A percentile compares a stretch with the other conserved stretches of the same genome.
Conservation (phyloP, 2,888 invertebrate species). For the Melitaea athalia region DNA sequence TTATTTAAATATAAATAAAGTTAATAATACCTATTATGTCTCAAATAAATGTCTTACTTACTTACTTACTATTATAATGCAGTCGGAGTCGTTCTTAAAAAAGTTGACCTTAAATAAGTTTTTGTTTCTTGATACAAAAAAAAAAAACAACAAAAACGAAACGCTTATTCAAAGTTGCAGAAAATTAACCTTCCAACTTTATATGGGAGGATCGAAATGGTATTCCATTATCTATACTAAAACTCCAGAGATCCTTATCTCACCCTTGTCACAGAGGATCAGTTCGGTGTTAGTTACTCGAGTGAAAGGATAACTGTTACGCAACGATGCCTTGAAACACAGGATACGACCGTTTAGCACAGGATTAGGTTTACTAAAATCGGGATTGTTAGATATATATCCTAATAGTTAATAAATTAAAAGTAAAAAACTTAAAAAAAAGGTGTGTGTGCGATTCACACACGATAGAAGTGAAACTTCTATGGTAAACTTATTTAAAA, state of each 20-base stretch:
- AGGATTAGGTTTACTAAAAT: slow-evolving; percentile 23
- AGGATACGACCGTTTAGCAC: slow-evolving; percentile 28
- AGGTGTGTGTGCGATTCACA: no score
- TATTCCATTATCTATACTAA: slow-evolving; percentile 32
- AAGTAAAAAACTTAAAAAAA: no score
- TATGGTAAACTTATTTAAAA: no score
- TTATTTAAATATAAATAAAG: no score
- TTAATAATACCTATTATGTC: no score
- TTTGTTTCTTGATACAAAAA: background rate
- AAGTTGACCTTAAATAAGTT: background rate
- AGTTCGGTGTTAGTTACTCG: slow-evolving; percentile 40
- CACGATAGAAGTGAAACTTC: no score
- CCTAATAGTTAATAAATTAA: background rate
- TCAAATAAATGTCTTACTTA: no score
- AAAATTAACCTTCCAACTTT: slow-evolving; percentile 34
- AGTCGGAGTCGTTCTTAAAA: no score
- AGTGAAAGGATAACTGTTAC: slow-evolving; percentile 39
- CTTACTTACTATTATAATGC: no score
- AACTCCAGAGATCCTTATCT: slow-evolving; percentile 49
- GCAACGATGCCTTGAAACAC: slow-evolving; percentile 26
- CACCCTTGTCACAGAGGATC: slow-evolving; percentile 48
- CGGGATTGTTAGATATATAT: slow-evolving; percentile 6
- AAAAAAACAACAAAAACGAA: background rate
- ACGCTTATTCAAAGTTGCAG: slow-evolving; percentile 33
- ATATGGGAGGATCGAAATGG: slow-evolving; percentile 30